Conservation (phyloP, 2,797 vertebrate species). For the Typhlichthys subterraneus region DNA sequence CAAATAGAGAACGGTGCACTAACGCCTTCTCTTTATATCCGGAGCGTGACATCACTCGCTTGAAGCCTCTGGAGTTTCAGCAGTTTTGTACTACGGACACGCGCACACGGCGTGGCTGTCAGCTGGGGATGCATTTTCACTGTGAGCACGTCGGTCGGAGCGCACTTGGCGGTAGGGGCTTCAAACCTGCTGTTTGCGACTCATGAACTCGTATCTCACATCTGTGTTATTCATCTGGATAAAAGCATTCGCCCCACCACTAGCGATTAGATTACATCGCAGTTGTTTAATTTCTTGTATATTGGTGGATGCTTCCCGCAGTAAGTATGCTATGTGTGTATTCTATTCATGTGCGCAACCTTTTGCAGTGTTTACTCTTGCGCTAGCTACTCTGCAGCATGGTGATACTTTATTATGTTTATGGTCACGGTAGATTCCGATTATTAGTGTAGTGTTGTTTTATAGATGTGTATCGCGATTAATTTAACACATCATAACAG, state of each 20-base stretch:
- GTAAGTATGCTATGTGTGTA: constrained; percentile 55
- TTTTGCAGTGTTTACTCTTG: neutral
- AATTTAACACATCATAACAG: no score
- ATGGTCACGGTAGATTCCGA: constrained; percentile 9
- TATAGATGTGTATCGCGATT: no score
- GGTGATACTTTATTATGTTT: neutral
- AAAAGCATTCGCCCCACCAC: constrained; percentile 9
- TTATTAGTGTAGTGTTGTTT: neutral
- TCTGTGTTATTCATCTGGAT: constrained; percentile 49
- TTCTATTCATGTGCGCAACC: constrained; percentile 12
- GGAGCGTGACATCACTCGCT: constrained; percentile 81
- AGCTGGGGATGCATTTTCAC: constrained; percentile 55
- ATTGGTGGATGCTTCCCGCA: constrained; percentile 40
- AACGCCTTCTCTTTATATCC: constrained; percentile 65
- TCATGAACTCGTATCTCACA: constrained; percentile 9
- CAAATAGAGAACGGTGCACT: constrained; percentile 33
- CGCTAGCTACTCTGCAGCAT: neutral
- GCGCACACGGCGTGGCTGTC: constrained; percentile 61
- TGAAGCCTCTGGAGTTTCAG: constrained; percentile 71
- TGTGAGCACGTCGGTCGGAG: constrained; percentile 45
- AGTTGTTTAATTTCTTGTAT: constrained; percentile 23
- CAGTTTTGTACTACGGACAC: constrained; percentile 46
- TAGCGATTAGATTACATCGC: constrained; percentile 9
- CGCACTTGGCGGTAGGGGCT: constrained; percentile 51
- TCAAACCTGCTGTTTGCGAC: constrained; percentile 47